Conservation (phyloP, 1,140 invertebrate species). For the Proctacanthus coquilletti region DNA sequence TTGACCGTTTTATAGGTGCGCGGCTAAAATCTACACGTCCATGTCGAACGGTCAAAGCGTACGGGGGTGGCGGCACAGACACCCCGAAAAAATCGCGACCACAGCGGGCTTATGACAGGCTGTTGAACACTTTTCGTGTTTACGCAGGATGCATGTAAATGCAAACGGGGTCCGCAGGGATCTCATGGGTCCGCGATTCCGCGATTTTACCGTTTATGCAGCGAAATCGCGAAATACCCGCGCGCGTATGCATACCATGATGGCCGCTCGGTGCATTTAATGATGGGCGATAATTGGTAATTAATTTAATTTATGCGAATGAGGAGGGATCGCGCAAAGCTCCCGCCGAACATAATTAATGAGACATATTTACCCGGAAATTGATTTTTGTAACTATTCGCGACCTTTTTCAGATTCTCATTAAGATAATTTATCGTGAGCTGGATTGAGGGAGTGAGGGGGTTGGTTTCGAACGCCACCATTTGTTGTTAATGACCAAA, state of each 20-base stretch:
- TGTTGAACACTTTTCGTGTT: slow-evolving; percentile 2
- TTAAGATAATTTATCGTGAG: no score
- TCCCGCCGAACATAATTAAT: no score
- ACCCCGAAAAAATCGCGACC: neutral
- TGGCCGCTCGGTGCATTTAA: neutral
- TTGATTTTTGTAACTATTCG: no score
- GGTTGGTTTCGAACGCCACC: no score
- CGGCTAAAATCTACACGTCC: neutral
- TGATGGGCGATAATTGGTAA: slow-evolving; percentile 4
- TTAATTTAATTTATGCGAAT: slow-evolving; percentile 6
- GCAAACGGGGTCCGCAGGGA: neutral
- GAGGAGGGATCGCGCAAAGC: no score
- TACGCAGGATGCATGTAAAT: neutral
- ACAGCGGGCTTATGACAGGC: neutral
- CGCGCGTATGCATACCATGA: no score
- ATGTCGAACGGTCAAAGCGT: neutral
- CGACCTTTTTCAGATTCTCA: no score
- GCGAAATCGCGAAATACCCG: no score
- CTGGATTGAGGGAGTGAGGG: no score
- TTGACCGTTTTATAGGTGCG: neutral
- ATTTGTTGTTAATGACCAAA: no score
- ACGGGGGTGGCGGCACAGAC: neutral
- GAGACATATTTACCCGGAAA: no score
- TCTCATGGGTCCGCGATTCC: neutral
- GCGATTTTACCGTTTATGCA: neutral